Conservation (phyloP, 2,888 invertebrate species). For the Scrobipalpa costella region DNA sequence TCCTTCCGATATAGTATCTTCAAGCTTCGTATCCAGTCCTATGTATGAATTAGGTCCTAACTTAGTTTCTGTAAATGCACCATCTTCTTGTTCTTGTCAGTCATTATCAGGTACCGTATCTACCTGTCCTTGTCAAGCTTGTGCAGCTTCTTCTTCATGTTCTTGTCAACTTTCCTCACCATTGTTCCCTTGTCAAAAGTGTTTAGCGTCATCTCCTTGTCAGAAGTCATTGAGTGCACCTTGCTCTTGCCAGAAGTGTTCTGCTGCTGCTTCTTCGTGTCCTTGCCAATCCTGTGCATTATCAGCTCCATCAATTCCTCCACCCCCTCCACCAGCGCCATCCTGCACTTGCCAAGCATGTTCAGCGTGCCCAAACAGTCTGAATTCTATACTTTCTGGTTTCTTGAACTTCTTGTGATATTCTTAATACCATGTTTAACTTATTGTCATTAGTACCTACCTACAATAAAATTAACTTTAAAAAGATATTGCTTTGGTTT, state of each 20-base stretch:
- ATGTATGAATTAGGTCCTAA: not conserved
- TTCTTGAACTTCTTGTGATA: conserved; percentile 32
- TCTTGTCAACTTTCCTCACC: not conserved
- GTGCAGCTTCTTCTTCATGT: not conserved
- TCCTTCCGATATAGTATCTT: not conserved
- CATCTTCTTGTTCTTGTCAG: not conserved
- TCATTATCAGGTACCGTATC: not conserved
- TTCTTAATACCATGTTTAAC: not conserved
- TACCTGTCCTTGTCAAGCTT: not conserved
- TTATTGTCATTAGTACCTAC: not conserved
- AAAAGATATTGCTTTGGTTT: not conserved
- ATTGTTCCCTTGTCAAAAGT: not conserved
- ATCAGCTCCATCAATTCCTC: not conserved
- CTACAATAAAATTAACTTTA: not conserved
- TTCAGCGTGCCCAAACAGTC: conserved; percentile 21
- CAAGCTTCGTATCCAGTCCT: not conserved
- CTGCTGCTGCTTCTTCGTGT: conserved; percentile 31
- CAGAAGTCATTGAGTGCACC: not conserved
- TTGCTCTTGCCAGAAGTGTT: conserved; percentile 13
- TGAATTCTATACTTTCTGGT: conserved; percentile 34
- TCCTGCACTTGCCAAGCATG: conserved; percentile 9
- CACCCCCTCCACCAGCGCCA: not conserved
- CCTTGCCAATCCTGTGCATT: conserved; percentile 2
- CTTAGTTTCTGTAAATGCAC: not conserved
- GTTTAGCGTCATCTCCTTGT: conserved; percentile 20